Conservation (phyloP, 1,140 invertebrate species). For the Eupristina koningsbergeri region DNA sequence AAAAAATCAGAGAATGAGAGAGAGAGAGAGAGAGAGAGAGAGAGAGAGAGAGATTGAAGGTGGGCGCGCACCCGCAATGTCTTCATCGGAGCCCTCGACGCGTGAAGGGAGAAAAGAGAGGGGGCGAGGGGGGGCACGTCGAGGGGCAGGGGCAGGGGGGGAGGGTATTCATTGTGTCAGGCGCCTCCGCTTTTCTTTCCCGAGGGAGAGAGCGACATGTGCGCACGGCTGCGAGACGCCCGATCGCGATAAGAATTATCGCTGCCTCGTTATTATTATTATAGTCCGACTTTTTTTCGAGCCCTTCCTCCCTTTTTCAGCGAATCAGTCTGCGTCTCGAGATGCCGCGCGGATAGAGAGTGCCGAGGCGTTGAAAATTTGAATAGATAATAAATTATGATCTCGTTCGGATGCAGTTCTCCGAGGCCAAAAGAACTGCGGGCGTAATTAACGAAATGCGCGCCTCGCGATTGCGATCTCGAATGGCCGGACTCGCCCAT, state of each 20-base stretch:
- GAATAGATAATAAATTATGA: background rate
- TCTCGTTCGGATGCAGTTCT: background rate
- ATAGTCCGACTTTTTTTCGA: background rate
- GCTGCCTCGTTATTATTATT: background rate
- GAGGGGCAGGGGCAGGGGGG: background rate
- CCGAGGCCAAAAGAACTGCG: background rate
- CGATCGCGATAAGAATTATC: conserved; percentile 35
- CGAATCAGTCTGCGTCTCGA: background rate
- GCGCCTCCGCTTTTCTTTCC: conserved; percentile 8
- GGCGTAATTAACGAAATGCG: background rate
- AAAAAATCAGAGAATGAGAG: background rate
- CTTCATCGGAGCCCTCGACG: conserved; percentile 14
- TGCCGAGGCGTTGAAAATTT: background rate
- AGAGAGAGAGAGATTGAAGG: background rate
- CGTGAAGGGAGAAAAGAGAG: background rate
- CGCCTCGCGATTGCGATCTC: background rate
- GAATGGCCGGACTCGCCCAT: background rate
- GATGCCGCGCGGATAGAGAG: background rate
- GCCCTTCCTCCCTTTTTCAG: background rate
- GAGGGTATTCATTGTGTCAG: background rate
- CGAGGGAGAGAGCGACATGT: background rate
- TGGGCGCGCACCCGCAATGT: conserved; percentile 10
- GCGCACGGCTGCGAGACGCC: background rate
- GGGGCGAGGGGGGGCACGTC: background rate
- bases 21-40: background rate